Evolutionary conservation across 2,888 invertebrate genomes (phyloP), one percentile per base, ranked within the genome.

Genomic region (Cheiracanthium punctorium): DNA sequence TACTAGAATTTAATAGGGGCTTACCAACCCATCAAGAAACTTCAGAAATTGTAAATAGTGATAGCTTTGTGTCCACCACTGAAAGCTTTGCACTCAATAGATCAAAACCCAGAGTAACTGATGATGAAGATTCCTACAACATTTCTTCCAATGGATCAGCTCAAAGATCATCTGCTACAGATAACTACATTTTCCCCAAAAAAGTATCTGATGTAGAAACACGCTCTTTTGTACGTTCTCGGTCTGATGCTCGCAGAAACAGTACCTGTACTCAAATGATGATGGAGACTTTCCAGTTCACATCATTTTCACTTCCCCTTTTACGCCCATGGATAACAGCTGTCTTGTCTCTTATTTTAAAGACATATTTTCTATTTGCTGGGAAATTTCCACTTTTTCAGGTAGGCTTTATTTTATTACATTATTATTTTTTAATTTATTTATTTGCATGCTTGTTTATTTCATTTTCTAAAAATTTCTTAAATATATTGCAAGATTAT

Each of bases 141-240:
- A 10, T 14, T 29, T 65, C 86, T 32, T 17, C 72, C 17, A 87
- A 81, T 81, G 87, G 81, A 33, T 30, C 67, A 65, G 65, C 70
- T 29, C 33, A 76, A 69, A 73, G 81, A 17, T 33, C 79, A 20
- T 43, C 17, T 29, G 24, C 67, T 17, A 29, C 76, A 20, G 81
- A 87, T 74, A 20, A 58, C 20, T 86, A 88, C 65, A 69, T 73
- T 65, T 88, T 88, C 52, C 88, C 88, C 4, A 88, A 88, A 65
- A 88, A 88, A 71, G 86, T 88, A 33, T 88, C 88, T 20, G 86
- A 86, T 86, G 86, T 86, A 41, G 88, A 88, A 67, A 86, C 81
- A 7, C 74, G 88, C 10, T 86, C 85, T n/a, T 86, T 84, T 43
- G 79, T 86, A 1, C 72, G 86, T 65, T 80, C 85, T 32, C 73